Percentiles rank a stretch among this genome's conserved stretches.
These are phyloP conservation scores for Lophochroa leadbeateri DNA, from an alignment of 2,113 vertebrate species.

Conservation along the genomic window DNA sequence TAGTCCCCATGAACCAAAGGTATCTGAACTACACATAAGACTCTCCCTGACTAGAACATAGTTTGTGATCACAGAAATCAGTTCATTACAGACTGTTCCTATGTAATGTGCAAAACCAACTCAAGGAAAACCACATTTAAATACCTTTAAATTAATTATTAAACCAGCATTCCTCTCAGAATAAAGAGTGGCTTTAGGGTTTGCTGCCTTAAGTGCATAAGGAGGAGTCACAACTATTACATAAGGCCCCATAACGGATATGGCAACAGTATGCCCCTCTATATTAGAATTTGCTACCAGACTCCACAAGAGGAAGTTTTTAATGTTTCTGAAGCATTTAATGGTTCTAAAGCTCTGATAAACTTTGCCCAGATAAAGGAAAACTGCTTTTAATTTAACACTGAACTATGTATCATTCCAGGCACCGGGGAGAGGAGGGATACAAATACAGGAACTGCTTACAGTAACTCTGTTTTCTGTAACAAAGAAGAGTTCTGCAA, in stretches of 20 bases:
- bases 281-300: background rate
- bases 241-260: background rate
- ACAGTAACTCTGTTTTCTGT: conserved; percentile 90
- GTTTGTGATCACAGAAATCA: background rate
- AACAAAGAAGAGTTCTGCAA: conserved; percentile 94
- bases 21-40: background rate
- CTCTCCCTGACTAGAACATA: background rate
- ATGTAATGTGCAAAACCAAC: background rate
- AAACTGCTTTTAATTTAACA: background rate
- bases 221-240: background rate
- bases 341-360: background rate
- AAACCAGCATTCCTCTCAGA: background rate
- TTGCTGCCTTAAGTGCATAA: background rate
- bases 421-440: background rate
- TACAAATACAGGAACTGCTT: conserved; percentile 39
- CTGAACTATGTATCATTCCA: background rate
- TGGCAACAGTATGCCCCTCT: background rate
- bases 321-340: background rate
- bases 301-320: background rate
- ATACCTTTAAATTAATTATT: background rate
- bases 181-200: background rate
- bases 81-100: background rate
- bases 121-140: background rate
- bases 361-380: background rate
- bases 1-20: background rate